Percentiles rank a stretch among this genome's conserved stretches.
phyloP scores from a whole-genome alignment of 2,888 invertebrate genomes.

The Athalia cordata region DNA sequence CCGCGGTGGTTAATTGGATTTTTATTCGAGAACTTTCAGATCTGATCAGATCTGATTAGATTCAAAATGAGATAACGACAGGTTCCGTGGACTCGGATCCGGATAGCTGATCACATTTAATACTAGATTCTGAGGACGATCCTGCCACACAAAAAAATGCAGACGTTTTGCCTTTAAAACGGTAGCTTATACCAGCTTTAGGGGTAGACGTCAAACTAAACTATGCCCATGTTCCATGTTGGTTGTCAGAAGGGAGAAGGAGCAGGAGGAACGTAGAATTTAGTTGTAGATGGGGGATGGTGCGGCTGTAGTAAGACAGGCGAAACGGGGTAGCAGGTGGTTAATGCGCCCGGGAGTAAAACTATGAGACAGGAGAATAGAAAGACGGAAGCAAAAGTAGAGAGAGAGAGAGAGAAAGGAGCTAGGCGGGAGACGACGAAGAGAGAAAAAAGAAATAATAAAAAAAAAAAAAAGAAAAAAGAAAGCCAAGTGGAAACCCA shows the following conservation, averaged over 20 bases:
- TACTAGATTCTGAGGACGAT: too few relatives aligned
- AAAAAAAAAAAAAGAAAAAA: constrained; percentile 49
- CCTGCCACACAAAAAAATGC: too few relatives aligned
- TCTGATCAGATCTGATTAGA: too few relatives aligned
- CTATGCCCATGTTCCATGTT: too few relatives aligned
- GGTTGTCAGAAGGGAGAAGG: too few relatives aligned
- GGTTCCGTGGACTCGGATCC: too few relatives aligned
- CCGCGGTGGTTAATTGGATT: too few relatives aligned
- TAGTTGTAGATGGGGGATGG: background rate
- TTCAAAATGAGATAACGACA: too few relatives aligned
- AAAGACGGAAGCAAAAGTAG: constrained; percentile 47
- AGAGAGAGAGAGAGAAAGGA: constrained; percentile 46
- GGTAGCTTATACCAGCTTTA: constrained; percentile 43
- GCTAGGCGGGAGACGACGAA: constrained; percentile 39
- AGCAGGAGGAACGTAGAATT: too few relatives aligned
- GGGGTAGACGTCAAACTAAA: too few relatives aligned
- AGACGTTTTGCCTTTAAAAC: constrained; percentile 50
- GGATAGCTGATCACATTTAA: too few relatives aligned
- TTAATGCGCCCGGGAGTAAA: constrained; percentile 56
- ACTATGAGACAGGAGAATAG: background rate
- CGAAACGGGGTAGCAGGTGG: constrained; percentile 63
- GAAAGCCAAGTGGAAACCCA: constrained; percentile 53
- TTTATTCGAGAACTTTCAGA: too few relatives aligned
- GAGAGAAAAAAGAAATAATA: constrained; percentile 41
- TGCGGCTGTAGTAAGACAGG: background rate